phyloP scores from a whole-genome alignment of 2,888 invertebrate genomes.

The Acrobasis consociella region DNA sequence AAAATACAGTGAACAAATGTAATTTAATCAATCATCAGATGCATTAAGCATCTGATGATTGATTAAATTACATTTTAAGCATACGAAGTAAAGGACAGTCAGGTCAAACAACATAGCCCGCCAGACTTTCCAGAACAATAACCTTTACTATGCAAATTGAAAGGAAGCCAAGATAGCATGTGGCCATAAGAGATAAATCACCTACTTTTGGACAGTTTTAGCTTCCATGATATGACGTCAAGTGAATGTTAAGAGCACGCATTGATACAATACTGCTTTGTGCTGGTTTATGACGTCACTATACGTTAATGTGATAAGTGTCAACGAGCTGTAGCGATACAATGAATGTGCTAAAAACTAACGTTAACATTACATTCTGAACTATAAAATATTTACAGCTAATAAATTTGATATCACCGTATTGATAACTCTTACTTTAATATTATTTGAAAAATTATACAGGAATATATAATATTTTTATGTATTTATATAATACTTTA shows the following conservation, averaged over 20 bases:
- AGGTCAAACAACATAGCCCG: constrained; percentile 31
- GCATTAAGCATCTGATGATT: not conserved
- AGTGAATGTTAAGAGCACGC: not conserved
- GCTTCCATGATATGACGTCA: constrained; percentile 15
- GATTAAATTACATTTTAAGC: not conserved
- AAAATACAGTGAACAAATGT: no score
- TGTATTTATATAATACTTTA: no score
- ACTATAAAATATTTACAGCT: no score
- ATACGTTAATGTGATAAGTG: constrained; percentile 1
- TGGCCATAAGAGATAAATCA: constrained; percentile 26
- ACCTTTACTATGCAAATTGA: constrained; percentile 40
- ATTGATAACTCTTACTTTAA: no score
- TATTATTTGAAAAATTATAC: no score
- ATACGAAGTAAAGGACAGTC: constrained; percentile 15
- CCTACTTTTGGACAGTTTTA: constrained; percentile 1
- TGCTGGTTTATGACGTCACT: constrained; percentile 2
- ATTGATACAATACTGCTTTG: not conserved
- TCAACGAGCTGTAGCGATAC: constrained; percentile 4
- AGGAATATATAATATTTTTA: no score
- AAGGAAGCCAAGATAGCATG: constrained; percentile 40
- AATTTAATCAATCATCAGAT: no score
- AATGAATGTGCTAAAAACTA: not conserved
- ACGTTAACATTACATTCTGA: not conserved
- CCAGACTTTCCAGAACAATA: constrained; percentile 39
- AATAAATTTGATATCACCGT: no score